Evolutionary conservation across 2,797 vertebrate species (phyloP).

Genomic region (Hafferia zeledoni): DNA sequence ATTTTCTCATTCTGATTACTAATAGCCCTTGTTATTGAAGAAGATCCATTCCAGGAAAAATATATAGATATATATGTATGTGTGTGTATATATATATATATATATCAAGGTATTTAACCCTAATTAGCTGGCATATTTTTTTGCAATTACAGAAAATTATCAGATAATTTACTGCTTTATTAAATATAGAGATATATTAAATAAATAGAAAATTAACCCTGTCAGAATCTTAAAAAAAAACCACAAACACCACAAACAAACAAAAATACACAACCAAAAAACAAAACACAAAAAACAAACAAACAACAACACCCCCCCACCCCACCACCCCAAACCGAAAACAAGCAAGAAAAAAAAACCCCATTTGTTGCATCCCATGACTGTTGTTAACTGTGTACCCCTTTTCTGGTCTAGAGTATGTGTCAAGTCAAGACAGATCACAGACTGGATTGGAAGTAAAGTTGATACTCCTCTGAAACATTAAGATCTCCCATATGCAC

Average conservation of each 20-base stretch:
- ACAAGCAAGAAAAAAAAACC: no score
- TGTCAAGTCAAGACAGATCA: neutral
- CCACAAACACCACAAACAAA: no score
- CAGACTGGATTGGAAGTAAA: neutral
- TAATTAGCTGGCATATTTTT: neutral
- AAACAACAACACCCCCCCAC: no score
- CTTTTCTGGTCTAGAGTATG: neutral
- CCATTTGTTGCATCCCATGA: neutral
- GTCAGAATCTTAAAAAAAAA: neutral
- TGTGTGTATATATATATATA: neutral
- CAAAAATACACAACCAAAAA: no score
- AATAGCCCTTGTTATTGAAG: neutral
- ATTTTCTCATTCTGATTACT: neutral
- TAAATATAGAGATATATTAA: neutral
- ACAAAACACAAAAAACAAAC: no score
- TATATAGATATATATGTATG: accelerated
- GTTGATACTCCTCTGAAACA: neutral
- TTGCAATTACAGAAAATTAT: neutral
- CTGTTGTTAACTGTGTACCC: neutral
- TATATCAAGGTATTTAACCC: neutral
- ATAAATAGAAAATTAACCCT: neutral
- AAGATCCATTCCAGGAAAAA: neutral
- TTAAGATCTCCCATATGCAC: neutral
- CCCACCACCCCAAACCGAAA: no score
- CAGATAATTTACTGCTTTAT: neutral